Conservation (phyloP, 2,888 invertebrate genomes). For the Fissipunctia ypsillon region DNA sequence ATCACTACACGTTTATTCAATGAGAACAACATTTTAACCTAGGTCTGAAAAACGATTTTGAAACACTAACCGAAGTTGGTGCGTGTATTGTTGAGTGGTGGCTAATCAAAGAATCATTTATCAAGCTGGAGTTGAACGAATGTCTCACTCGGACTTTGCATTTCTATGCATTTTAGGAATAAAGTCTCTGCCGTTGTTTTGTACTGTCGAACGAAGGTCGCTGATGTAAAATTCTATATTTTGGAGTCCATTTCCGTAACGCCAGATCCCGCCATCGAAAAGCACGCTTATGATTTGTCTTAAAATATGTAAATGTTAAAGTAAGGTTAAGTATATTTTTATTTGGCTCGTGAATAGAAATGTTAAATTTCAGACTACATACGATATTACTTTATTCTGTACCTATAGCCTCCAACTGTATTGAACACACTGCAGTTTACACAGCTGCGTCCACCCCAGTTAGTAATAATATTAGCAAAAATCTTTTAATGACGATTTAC, state of each 20-base stretch:
- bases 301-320: not conserved
- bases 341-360: not conserved
- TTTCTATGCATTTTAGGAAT: conserved; percentile 9
- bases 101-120: conserved; percentile 32
- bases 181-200: not conserved
- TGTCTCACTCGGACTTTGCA: not conserved
- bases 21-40: conserved; percentile 45
- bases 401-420: conserved; percentile 9
- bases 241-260: not conserved
- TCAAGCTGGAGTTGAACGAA: conserved; percentile 24
- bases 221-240: not conserved
- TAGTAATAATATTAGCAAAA: not conserved
- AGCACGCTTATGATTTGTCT: not conserved
- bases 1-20: conserved; percentile 47
- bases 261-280: not conserved
- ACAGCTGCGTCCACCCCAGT: conserved; percentile 32
- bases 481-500: not conserved
- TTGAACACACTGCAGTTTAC: conserved; percentile 11
- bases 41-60: conserved; percentile 9
- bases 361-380: not conserved
- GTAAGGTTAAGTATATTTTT: conserved; percentile 1
- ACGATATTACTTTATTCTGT: conserved; percentile 12
- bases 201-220: not conserved
- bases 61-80: conserved; percentile 8
- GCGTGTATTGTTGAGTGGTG: conserved; percentile 2